A percentile compares a stretch with the other conserved stretches of the same genome.
These are phyloP conservation scores for Sminthurinus signatus DNA, from an alignment of 1,140 invertebrate species.

Conservation along the genomic window DNA sequence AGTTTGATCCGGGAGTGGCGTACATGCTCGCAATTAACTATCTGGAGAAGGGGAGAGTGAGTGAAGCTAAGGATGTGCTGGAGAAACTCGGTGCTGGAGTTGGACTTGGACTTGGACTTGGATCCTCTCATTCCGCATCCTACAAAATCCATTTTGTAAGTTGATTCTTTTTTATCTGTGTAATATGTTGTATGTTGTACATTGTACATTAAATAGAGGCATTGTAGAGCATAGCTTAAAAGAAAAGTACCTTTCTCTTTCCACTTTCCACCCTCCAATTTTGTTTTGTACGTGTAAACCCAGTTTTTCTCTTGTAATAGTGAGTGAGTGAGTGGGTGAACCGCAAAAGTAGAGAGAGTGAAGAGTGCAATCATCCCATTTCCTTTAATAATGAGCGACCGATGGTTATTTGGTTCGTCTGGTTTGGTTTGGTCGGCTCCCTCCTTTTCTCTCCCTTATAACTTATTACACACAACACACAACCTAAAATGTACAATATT, in stretches of 20 bases:
- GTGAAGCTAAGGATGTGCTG: constrained; percentile 25
- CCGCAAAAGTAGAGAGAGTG: background rate
- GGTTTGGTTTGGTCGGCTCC: too few relatives aligned
- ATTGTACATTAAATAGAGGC: too few relatives aligned
- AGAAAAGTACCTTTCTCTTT: too few relatives aligned
- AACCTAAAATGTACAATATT: background rate
- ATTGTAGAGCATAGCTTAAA: too few relatives aligned
- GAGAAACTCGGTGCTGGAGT: constrained; percentile 16
- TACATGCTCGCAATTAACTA: constrained; percentile 26
- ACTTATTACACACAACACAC: background rate
- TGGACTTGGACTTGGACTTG: too few relatives aligned
- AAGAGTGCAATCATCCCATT: constrained; percentile 8
- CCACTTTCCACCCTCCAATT: too few relatives aligned
- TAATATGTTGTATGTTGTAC: too few relatives aligned
- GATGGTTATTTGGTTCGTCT: too few relatives aligned
- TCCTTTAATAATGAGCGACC: constrained; percentile 2
- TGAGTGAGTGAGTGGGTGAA: background rate
- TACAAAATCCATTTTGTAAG: constrained; percentile 38
- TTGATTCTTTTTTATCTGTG: background rate
- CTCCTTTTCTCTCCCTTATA: background rate
- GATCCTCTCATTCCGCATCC: too few relatives aligned
- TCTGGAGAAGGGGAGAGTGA: constrained; percentile 21
- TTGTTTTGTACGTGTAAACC: too few relatives aligned
- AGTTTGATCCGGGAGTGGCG: constrained; percentile 27
- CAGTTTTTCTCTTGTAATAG: background rate